Conservation (phyloP, 1,140 invertebrate genomes). For the Heliconius himera region DNA sequence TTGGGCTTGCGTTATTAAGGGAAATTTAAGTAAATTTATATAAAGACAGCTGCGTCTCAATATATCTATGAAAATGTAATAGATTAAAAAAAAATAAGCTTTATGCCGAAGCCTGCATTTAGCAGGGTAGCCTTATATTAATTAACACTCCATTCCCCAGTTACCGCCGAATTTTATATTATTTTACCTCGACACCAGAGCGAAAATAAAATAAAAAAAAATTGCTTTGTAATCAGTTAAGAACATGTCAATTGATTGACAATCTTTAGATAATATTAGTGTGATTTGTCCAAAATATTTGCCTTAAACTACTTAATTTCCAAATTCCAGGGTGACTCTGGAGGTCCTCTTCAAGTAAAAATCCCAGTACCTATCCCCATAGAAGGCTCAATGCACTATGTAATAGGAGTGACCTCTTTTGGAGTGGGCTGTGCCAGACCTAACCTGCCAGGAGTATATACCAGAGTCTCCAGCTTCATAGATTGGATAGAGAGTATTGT, state of each 20-base stretch:
- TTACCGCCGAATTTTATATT: too few species aligned
- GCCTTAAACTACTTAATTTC: background rate
- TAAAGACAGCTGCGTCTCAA: too few species aligned
- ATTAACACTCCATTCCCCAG: too few species aligned
- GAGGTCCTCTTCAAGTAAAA: conserved; percentile 81
- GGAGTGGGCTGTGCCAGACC: conserved; percentile 87
- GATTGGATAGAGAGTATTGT: conserved; percentile 83
- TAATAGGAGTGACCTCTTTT: conserved; percentile 86
- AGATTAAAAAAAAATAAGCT: too few species aligned
- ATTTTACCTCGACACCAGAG: too few species aligned
- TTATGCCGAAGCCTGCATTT: too few species aligned
- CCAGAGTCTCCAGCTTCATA: conserved; percentile 85
- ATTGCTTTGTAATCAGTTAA: background rate
- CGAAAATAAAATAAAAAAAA: too few species aligned
- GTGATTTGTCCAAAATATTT: too few species aligned
- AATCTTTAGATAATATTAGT: background rate
- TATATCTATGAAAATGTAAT: too few species aligned
- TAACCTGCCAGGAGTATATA: conserved; percentile 90
- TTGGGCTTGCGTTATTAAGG: too few species aligned
- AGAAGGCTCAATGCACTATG: conserved; percentile 34
- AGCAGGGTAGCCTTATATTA: too few species aligned
- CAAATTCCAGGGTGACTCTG: conserved; percentile 85
- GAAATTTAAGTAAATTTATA: too few species aligned
- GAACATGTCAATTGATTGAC: background rate
- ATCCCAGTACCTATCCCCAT: conserved; percentile 14